Percentiles rank a stretch among this genome's conserved stretches.
phyloP scores from a whole-genome alignment of 2,797 vertebrate genomes.

The Orientallactaga sibirica region DNA sequence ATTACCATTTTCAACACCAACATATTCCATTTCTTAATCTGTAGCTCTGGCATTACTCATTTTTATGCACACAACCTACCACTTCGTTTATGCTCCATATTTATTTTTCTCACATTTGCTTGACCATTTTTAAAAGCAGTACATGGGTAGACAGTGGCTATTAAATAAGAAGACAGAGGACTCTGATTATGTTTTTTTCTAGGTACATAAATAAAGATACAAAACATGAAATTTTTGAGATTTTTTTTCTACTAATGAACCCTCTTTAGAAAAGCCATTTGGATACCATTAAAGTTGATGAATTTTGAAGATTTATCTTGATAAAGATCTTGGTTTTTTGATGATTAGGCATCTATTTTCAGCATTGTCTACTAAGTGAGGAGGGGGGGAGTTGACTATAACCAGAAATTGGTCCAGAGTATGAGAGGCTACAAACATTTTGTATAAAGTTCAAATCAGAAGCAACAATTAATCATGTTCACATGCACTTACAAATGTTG shows the following conservation, averaged over 20 bases:
- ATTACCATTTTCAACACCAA: conserved; percentile 76
- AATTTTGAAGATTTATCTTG: conserved; percentile 67
- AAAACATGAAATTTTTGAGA: conserved; percentile 54
- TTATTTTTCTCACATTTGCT: conserved; percentile 78
- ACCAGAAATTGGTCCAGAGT: background rate
- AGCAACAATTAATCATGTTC: background rate
- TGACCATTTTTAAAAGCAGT: conserved; percentile 75
- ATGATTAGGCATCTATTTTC: conserved; percentile 72
- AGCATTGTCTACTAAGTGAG: conserved; percentile 61
- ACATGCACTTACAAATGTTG: conserved; percentile 12
- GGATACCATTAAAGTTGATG: conserved; percentile 72
- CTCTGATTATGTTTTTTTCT: conserved; percentile 66
- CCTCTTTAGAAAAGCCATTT: conserved; percentile 74
- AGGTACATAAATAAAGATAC: conserved; percentile 59
- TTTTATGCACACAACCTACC: conserved; percentile 70
- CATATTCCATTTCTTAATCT: conserved; percentile 74
- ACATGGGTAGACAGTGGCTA: conserved; percentile 63
- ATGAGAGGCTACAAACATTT: background rate
- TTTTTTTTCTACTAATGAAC: conserved; percentile 62
- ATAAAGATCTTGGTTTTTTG: conserved; percentile 68
- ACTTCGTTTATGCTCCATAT: conserved; percentile 69
- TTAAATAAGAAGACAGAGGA: conserved; percentile 63
- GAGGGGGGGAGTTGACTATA: conserved; percentile 9
- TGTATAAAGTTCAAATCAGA: conserved; percentile 45
- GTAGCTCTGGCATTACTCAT: conserved; percentile 71